Percentiles rank a stretch among this genome's conserved stretches.
Evolutionary conservation across 1,140 invertebrate species (phyloP).

Genomic region (Drosophila murphyi): DNA sequence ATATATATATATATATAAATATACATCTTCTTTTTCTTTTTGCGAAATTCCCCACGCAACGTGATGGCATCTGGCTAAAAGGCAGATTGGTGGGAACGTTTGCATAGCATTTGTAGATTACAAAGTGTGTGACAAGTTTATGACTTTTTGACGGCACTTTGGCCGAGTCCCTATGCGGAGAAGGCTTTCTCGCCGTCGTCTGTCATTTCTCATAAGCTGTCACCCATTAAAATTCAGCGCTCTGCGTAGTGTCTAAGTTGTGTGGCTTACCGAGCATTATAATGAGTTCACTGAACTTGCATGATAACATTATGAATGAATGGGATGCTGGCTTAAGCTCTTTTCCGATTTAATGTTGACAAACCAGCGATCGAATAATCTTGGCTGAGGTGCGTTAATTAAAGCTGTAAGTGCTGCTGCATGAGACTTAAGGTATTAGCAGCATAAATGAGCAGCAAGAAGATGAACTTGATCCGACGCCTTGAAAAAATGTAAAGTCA

Average conservation of each 20-base stretch:
- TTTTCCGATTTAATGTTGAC: slow-evolving; percentile 11
- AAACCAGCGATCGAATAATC: slow-evolving; percentile 5
- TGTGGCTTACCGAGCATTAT: slow-evolving; percentile 59
- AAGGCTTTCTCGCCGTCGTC: slow-evolving; percentile 22
- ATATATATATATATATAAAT: not conserved
- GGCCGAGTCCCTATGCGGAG: slow-evolving; percentile 34
- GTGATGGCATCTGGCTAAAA: slow-evolving; percentile 63
- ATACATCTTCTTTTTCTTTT: slow-evolving; percentile 4
- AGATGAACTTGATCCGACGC: too few relatives aligned
- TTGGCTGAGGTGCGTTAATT: slow-evolving; percentile 22
- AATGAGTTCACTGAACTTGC: slow-evolving; percentile 71
- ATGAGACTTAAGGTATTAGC: too few relatives aligned
- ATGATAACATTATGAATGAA: slow-evolving; percentile 29
- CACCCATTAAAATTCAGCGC: slow-evolving; percentile 59
- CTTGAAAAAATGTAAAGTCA: too few relatives aligned
- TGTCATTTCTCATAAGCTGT: slow-evolving; percentile 44
- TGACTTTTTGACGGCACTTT: slow-evolving; percentile 74
- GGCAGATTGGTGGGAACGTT: not conserved
- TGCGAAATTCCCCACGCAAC: slow-evolving; percentile 46
- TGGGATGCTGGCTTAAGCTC: not conserved
- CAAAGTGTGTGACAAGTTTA: slow-evolving; percentile 79
- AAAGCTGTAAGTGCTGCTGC: not conserved
- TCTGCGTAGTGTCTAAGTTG: slow-evolving; percentile 16
- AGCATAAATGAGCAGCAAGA: too few relatives aligned
- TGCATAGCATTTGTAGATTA: slow-evolving; percentile 59